Percentiles rank a stretch among this genome's conserved stretches.
These are phyloP conservation scores for cat (Felis catus) DNA, from an alignment of 2,113 vertebrate genomes.

Conservation along the genomic window F.catus_Fca126_mat1.0 CM031421.1:102968501-102969000, in stretches of 20 bases:
- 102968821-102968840: background rate
- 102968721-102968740: background rate
- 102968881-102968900: background rate
- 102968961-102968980: background rate
- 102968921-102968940: background rate
- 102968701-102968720: background rate
- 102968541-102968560: background rate
- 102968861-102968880: background rate
- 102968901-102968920: background rate
- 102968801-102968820: background rate
- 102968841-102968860: background rate
- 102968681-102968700: background rate
- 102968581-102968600: background rate
- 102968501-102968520: background rate
- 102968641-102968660: background rate
- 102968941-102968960: background rate
- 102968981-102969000: background rate
- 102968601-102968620: background rate
- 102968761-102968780: background rate
- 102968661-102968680: background rate
- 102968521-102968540: background rate
- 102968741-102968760: background rate
- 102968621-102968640: background rate
- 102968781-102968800: background rate
- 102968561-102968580: background rate